Conservation (phyloP, 2,888 invertebrate genomes). For the Leucoma salicis region DNA sequence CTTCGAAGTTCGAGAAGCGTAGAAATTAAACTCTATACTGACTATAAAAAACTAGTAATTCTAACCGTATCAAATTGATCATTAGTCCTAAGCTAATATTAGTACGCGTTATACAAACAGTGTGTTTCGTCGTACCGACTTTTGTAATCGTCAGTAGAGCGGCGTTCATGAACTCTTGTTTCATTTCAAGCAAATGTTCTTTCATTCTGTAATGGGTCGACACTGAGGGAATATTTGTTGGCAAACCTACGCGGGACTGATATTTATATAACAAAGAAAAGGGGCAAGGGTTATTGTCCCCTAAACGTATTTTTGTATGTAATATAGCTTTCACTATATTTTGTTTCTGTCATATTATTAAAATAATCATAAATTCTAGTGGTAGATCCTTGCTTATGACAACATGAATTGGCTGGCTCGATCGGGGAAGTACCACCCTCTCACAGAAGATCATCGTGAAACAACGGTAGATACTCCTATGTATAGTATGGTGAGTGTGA, state of each 20-base stretch:
- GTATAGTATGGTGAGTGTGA: too few relatives aligned
- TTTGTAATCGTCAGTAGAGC: constrained; percentile 48
- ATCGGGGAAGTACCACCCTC: too few relatives aligned
- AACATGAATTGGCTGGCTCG: too few relatives aligned
- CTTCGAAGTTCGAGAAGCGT: constrained; percentile 26
- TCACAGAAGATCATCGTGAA: too few relatives aligned
- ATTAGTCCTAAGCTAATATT: constrained; percentile 74
- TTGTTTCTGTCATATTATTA: constrained; percentile 51
- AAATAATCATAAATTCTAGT: constrained; percentile 51
- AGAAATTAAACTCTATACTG: constrained; percentile 38
- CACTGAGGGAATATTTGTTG: constrained; percentile 64
- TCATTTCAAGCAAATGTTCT: constrained; percentile 61
- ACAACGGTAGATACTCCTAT: too few relatives aligned
- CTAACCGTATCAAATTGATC: constrained; percentile 61
- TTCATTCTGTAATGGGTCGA: constrained; percentile 76
- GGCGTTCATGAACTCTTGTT: constrained; percentile 46
- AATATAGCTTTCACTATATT: constrained; percentile 57
- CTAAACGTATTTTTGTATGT: constrained; percentile 67
- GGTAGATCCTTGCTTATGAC: too few relatives aligned
- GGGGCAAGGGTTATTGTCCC: constrained; percentile 62
- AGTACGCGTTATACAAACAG: constrained; percentile 60
- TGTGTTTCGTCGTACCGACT: constrained; percentile 46
- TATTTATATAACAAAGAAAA: constrained; percentile 75
- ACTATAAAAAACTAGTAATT: constrained; percentile 46
- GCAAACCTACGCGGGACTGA: constrained; percentile 64